Percentiles rank a stretch among this genome's conserved stretches.
Evolutionary conservation across 2,113 vertebrate species (phyloP).

Genomic region (Callopanchax toddi): DNA sequence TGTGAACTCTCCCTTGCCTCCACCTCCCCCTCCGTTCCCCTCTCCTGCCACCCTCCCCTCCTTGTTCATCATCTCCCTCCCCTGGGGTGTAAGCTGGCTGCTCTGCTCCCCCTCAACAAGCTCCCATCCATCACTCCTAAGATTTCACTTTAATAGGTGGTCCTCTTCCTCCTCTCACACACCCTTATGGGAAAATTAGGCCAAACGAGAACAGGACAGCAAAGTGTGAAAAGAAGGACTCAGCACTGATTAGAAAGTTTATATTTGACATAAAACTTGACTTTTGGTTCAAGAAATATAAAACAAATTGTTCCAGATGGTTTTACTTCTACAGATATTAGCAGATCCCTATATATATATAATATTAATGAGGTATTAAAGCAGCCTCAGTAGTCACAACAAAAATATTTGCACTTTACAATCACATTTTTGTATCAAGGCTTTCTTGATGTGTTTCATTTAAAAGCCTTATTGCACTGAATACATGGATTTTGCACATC

Average conservation of each 20-base stretch:
- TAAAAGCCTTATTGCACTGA: too few species aligned
- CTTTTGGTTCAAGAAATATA: not conserved
- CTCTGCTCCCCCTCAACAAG: conserved; percentile 65
- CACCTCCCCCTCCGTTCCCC: conserved; percentile 7
- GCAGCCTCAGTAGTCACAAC: too few species aligned
- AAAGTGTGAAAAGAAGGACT: conserved; percentile 19
- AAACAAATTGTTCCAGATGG: too few species aligned
- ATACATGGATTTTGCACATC: too few species aligned
- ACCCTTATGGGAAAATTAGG: conserved; percentile 59
- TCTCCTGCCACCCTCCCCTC: conserved; percentile 4
- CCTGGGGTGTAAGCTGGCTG: conserved; percentile 60
- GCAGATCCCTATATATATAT: too few species aligned
- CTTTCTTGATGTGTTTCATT: too few species aligned
- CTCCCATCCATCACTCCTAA: conserved; percentile 80
- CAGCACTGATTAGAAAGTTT: conserved; percentile 10
- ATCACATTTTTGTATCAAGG: too few species aligned
- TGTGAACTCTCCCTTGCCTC: conserved; percentile 47
- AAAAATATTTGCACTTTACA: not conserved
- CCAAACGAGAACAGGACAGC: conserved; percentile 32
- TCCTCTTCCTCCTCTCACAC: conserved; percentile 70
- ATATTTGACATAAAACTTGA: not conserved
- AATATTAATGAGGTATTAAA: too few species aligned
- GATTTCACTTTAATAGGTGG: conserved; percentile 80
- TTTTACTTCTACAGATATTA: not conserved
- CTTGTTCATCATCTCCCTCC: conserved; percentile 64